Evolutionary conservation across 2,113 vertebrate species (phyloP).

Genomic region (Galeopterus variegatus): DNA sequence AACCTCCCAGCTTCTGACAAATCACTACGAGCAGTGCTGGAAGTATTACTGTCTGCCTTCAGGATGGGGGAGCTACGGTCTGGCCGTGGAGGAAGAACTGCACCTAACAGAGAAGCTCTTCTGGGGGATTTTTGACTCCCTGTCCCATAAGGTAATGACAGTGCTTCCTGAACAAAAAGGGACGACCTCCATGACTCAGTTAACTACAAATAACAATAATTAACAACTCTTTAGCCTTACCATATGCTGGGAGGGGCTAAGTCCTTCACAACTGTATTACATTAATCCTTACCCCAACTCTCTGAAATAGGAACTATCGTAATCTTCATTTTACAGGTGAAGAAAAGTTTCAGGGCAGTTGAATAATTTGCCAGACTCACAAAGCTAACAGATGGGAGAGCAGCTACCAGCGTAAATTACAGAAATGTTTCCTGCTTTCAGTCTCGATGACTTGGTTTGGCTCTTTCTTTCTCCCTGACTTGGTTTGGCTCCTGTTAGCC

Average conservation of each 20-base stretch:
- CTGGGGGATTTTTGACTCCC: constrained; percentile 99
- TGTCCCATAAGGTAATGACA: constrained; percentile 95
- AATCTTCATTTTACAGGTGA: not conserved
- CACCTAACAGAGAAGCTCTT: constrained; percentile 99
- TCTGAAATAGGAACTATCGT: not conserved
- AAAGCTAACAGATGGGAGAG: not conserved
- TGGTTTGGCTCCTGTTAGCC: not conserved
- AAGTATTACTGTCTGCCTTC: constrained; percentile 99
- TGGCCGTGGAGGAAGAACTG: constrained; percentile 96
- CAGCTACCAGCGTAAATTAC: not conserved
- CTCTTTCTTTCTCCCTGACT: not conserved
- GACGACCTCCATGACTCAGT: accelerated
- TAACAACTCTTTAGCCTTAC: not conserved
- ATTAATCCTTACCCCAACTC: not conserved
- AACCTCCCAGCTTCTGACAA: constrained; percentile 94
- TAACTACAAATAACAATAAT: too few species aligned
- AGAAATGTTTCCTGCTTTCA: not conserved
- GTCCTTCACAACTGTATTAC: not conserved
- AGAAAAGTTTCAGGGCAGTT: not conserved
- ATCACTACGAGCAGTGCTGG: constrained; percentile 99
- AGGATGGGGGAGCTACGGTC: constrained; percentile 96
- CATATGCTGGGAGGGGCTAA: not conserved
- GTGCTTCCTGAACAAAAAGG: not conserved
- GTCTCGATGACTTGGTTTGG: not conserved
- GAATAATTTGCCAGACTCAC: not conserved